Evolutionary conservation across 2,888 invertebrate species (phyloP).

Genomic region (Euplagia quadripunctaria): DNA sequence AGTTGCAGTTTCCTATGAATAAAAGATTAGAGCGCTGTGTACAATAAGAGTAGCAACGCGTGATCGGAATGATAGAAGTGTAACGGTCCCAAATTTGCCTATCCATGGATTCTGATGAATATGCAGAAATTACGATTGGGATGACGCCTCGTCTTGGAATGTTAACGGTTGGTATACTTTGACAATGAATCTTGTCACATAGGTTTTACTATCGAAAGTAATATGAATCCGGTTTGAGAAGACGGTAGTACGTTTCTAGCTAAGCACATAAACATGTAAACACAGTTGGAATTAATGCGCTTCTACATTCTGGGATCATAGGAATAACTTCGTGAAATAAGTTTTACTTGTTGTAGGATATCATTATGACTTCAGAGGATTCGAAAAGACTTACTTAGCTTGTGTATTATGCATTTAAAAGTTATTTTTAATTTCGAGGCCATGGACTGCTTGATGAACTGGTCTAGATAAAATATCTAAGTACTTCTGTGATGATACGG

Average conservation of each 20-base stretch:
- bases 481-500: too few species aligned
- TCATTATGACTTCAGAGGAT: not conserved
- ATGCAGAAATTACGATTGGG: conserved; percentile 77
- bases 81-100: conserved; percentile 78
- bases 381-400: too few species aligned
- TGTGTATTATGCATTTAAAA: too few species aligned
- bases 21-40: conserved; percentile 62
- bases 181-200: conserved; percentile 65
- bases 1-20: conserved; percentile 69
- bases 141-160: conserved; percentile 78
- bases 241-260: conserved; percentile 60
- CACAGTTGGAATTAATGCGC: conserved; percentile 32
- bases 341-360: not conserved
- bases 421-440: too few species aligned
- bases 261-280: conserved; percentile 30
- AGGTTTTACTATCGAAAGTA: conserved; percentile 65
- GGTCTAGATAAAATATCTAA: too few species aligned
- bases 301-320: conserved; percentile 17
- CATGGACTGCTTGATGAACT: too few species aligned
- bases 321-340: conserved; percentile 1
- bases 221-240: conserved; percentile 64
- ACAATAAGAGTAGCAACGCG: conserved; percentile 66
- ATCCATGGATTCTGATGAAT: conserved; percentile 79
- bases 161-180: conserved; percentile 82
- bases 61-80: conserved; percentile 69